A percentile compares a stretch with the other conserved stretches of the same genome.
Evolutionary conservation across 2,797 vertebrate species (phyloP).

Genomic region (Melopsittacus undulatus): DNA sequence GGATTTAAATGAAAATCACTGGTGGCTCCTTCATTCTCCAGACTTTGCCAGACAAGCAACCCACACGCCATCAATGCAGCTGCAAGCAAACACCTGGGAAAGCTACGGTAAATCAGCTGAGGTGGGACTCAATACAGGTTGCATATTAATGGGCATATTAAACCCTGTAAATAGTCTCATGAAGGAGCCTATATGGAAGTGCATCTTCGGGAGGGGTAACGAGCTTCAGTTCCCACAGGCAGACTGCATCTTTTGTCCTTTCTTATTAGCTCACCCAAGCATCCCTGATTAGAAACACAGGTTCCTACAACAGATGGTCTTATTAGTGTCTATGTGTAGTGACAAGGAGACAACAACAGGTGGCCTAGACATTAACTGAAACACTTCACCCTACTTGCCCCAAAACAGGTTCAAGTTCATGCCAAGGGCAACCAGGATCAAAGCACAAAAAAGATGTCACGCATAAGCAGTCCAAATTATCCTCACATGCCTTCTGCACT

Average conservation of each 20-base stretch:
- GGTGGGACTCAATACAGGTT: background rate
- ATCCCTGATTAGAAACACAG: background rate
- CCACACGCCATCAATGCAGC: background rate
- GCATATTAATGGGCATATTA: background rate
- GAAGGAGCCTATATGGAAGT: background rate
- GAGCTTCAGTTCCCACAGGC: background rate
- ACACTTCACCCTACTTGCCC: slow-evolving; percentile 6
- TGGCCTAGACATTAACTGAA: background rate
- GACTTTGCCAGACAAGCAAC: background rate
- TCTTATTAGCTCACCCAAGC: slow-evolving; percentile 1
- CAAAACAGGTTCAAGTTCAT: background rate
- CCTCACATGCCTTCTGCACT: fast-evolving
- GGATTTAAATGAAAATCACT: background rate
- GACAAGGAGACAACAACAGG: background rate
- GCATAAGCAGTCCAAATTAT: fast-evolving
- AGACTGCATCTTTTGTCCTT: slow-evolving; percentile 13
- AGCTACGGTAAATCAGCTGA: background rate
- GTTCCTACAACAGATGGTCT: slow-evolving; percentile 41
- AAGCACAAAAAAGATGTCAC: background rate
- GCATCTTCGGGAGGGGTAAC: background rate
- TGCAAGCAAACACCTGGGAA: background rate
- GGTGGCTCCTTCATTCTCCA: background rate
- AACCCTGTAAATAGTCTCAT: background rate
- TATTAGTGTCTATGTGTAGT: background rate
- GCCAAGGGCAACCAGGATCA: background rate